Evolutionary conservation across 2,888 invertebrate species (phyloP), one percentile per base, ranked within the genome.

Genomic region (Stramonita haemastoma): DNA sequence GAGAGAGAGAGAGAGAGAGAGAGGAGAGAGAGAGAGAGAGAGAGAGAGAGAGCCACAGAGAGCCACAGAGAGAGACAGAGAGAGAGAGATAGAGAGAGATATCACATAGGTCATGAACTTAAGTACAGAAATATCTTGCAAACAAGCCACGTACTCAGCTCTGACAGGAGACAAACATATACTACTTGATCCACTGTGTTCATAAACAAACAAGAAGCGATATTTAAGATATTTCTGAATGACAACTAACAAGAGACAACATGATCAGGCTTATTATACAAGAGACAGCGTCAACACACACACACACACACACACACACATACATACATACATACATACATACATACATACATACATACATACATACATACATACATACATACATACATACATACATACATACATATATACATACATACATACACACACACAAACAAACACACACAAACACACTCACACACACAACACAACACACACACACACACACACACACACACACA

Each of bases 401-500:
- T 0, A 29, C 77, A 77, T 11, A n/a, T 29, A 77, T 5, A 77
- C 13, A 29, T 19, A 77, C 77, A 77, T 32, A 77, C 77, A 77
- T 32, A 77, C 32, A 77, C 77, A 77, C 77, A 77, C 77, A 77
- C 77, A 8, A 0, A 77, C 32, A 77, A 29, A 77, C 77, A 77
- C 77, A 77, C 77, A 32, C 77, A 77, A 11, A 32, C 29, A 77
- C 77, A 32, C 77, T 29, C 77, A 77, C 32, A 77, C 77, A 77
- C 77, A 77, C 77, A 29, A 29, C 56, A 57, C 6, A 2, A 60
- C 85, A 57, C 29, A 60, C 85, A 57, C 85, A 85, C 85, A 57
- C 57, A 85, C 56, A 32, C 60, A 85, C 56, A 57, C 57, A 85
- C 57, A 32, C 60, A 85, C 85, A 57, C 85, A 85, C 85, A 57